Evolutionary conservation across 2,113 vertebrate genomes (phyloP), one percentile per base, ranked within the genome.

Genomic region (Synchiropus splendidus): DNA sequence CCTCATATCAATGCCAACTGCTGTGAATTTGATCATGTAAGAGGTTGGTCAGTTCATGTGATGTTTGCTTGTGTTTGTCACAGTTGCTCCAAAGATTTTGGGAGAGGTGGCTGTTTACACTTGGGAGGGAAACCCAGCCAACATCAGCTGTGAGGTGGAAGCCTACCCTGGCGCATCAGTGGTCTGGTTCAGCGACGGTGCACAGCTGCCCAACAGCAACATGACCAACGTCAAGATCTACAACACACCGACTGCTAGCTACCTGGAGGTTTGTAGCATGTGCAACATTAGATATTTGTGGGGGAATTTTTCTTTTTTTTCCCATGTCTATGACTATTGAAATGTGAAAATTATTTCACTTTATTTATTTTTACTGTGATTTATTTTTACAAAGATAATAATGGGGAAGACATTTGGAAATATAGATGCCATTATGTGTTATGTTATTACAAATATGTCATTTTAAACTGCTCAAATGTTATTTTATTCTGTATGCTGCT

Each of bases 181-280:
- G 67, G 81, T 86, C 1, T 99, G 95, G 95, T 92, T 90, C 67
- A 82, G 91, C 45, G 94, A 99, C 0, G 89, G 90, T 1, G 80
- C 89, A 68, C 83, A 87, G 64, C 79, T 97, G n/a, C 92, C 92
- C 15, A 85, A 81, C 31, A 81, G 87, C 53, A 98, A 99, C 86
- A 83, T 82, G 65, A 92, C 87, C 79, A 94, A 92, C 50, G 72
- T 93, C 59, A 95, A 90, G 84, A 89, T 97, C 84, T 91, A 91
- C 82, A 92, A 74, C 77, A 90, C 83, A 0, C 88, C 83, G 0
- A 60, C 83, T 0, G 73, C 77, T 33, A 97, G 89, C 80, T 88
- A 88, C 60, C 83, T 99, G 56, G 92, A 98, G 92, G 95, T 98
- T 58, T 75, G n/a, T n/a, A n/a, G n/a, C n/a, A n/a, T n/a, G n/a